phyloP scores from a whole-genome alignment of 2,888 invertebrate genomes.

The Leptothorax acervorum region DNA sequence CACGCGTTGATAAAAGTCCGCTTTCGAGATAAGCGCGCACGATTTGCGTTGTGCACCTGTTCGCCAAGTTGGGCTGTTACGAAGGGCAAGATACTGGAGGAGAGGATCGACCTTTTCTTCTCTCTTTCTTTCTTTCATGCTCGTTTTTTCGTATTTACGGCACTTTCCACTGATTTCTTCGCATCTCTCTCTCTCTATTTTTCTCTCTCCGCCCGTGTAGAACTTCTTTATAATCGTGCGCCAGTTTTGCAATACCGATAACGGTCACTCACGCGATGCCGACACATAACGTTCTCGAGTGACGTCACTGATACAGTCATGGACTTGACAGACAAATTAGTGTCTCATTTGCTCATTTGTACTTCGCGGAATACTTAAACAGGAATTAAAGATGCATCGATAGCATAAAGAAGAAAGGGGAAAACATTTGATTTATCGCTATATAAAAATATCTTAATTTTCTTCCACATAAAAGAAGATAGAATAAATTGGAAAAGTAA shows the following conservation, averaged over 20 bases:
- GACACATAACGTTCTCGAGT: neutral
- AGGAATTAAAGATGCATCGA: neutral
- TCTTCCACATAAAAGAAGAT: neutral
- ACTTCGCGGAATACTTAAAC: neutral
- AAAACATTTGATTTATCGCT: neutral
- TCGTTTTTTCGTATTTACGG: neutral
- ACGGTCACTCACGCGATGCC: slow-evolving; percentile 39
- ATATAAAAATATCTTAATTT: neutral
- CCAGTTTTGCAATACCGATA: slow-evolving; percentile 44
- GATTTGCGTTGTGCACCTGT: slow-evolving; percentile 15
- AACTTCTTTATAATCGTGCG: slow-evolving; percentile 35
- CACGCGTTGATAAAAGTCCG: slow-evolving; percentile 17
- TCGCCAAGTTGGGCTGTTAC: neutral
- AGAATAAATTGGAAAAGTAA: neutral
- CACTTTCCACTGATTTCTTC: slow-evolving; percentile 29
- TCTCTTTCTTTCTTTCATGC: slow-evolving; percentile 1
- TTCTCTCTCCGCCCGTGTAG: neutral
- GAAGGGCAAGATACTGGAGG: neutral
- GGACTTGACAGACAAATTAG: slow-evolving; percentile 42
- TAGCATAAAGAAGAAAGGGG: neutral
- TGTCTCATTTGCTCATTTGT: neutral
- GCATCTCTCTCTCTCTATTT: neutral
- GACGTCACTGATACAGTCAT: slow-evolving; percentile 29
- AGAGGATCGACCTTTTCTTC: slow-evolving; percentile 8
- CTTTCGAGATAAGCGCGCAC: slow-evolving; percentile 33